phyloP scores from a whole-genome alignment of 2,797 vertebrate species.

The Lithobates pipiens region DNA sequence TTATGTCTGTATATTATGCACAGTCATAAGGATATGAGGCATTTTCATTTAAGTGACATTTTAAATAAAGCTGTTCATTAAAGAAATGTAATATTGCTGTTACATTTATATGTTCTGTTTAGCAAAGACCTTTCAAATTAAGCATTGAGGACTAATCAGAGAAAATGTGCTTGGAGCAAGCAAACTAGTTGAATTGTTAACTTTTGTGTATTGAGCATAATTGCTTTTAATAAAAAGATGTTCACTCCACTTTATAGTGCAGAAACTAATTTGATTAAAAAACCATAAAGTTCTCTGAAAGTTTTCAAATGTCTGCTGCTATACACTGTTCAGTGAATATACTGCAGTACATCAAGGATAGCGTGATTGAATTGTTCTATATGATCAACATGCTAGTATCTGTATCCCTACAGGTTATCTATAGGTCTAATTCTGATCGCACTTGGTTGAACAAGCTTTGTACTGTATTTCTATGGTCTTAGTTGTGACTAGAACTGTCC shows the following conservation, averaged over 20 bases:
- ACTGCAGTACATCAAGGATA: background rate
- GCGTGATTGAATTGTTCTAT: background rate
- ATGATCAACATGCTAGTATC: background rate
- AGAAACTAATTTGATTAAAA: conserved; percentile 40
- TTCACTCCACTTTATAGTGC: conserved; percentile 47
- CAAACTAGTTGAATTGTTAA: conserved; percentile 40
- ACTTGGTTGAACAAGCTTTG: background rate
- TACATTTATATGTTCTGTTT: conserved; percentile 2
- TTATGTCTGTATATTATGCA: background rate
- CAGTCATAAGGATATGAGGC: background rate
- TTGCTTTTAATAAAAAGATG: conserved; percentile 47
- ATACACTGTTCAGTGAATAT: background rate
- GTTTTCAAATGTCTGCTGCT: background rate
- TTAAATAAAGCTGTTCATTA: background rate
- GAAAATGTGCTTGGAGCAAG: conserved; percentile 28
- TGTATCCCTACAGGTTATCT: no score
- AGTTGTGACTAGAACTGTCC: background rate
- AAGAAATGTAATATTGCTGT: background rate
- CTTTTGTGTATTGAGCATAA: conserved; percentile 42
- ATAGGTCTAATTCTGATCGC: background rate
- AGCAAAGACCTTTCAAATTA: conserved; percentile 22
- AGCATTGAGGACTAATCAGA: conserved; percentile 25
- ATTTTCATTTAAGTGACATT: background rate
- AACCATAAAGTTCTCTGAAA: conserved; percentile 20
- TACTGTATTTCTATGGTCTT: no score